phyloP scores from a whole-genome alignment of 1,140 invertebrate species.

The Halictus rubicundus region DNA sequence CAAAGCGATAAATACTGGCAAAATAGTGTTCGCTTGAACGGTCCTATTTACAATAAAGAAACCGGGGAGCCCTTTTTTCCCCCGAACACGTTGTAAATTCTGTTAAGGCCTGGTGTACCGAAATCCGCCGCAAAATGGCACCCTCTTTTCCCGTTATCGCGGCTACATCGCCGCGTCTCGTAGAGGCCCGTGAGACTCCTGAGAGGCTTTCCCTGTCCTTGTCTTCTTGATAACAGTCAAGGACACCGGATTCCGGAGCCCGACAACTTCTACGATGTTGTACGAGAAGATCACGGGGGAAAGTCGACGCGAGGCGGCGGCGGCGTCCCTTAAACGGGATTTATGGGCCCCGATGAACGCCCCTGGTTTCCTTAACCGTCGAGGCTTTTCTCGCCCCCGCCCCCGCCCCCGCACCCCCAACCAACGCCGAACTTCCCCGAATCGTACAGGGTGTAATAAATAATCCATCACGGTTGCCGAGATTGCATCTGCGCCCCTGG shows the following conservation, averaged over 20 bases:
- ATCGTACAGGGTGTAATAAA: neutral
- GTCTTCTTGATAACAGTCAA: neutral
- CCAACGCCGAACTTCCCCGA: too few species aligned
- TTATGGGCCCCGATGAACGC: neutral
- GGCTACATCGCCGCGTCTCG: neutral
- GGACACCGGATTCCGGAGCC: neutral
- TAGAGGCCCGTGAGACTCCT: neutral
- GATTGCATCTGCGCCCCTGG: too few species aligned
- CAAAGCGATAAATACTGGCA: too few species aligned
- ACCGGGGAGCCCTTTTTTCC: neutral
- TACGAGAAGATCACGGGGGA: neutral
- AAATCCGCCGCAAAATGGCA: neutral
- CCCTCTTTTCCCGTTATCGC: constrained; percentile 24
- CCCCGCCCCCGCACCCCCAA: too few species aligned
- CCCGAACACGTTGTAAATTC: neutral
- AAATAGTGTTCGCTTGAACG: too few species aligned
- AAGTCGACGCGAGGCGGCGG: neutral
- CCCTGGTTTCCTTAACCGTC: too few species aligned
- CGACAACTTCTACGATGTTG: neutral
- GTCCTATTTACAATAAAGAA: too few species aligned
- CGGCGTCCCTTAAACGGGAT: neutral
- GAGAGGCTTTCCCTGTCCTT: constrained; percentile 19
- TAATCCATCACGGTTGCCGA: neutral
- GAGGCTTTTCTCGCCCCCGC: neutral
- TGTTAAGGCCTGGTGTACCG: neutral